A percentile compares a stretch with the other conserved stretches of the same genome.
phyloP scores from a whole-genome alignment of 2,113 vertebrate species.

The Puffinus mauretanicus region DNA sequence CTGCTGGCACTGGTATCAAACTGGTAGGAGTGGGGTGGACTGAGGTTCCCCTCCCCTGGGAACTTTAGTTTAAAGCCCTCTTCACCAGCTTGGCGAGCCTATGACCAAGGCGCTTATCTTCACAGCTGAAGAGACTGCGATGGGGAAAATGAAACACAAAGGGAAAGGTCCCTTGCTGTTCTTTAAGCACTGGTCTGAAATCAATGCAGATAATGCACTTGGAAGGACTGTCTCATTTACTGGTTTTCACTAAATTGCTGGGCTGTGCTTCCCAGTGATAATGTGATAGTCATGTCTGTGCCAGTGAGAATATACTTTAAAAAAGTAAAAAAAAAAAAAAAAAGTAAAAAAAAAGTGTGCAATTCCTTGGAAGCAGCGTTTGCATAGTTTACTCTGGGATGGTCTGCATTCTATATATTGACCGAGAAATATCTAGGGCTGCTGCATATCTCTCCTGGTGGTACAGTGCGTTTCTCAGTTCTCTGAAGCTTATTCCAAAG shows the following conservation, averaged over 20 bases:
- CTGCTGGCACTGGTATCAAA: too few relatives aligned
- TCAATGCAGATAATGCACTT: neutral
- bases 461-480: neutral
- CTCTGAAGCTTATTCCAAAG: neutral
- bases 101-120: neutral
- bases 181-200: neutral
- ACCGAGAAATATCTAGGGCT: neutral
- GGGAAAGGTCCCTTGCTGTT: neutral
- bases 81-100: neutral
- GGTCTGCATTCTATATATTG: neutral
- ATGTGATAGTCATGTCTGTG: neutral
- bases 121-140: neutral
- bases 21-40: too few relatives aligned
- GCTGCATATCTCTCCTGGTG: neutral
- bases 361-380: neutral
- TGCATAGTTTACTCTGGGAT: neutral
- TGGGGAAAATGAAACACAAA: neutral
- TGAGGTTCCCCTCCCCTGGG: neutral
- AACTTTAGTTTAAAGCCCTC: neutral
- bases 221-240: neutral
- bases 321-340: neutral
- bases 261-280: neutral
- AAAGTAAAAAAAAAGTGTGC: neutral
- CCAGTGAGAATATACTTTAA: neutral
- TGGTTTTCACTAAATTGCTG: neutral